Evolutionary conservation across 2,888 invertebrate species (phyloP).

Genomic region (Agriopis leucophaearia): DNA sequence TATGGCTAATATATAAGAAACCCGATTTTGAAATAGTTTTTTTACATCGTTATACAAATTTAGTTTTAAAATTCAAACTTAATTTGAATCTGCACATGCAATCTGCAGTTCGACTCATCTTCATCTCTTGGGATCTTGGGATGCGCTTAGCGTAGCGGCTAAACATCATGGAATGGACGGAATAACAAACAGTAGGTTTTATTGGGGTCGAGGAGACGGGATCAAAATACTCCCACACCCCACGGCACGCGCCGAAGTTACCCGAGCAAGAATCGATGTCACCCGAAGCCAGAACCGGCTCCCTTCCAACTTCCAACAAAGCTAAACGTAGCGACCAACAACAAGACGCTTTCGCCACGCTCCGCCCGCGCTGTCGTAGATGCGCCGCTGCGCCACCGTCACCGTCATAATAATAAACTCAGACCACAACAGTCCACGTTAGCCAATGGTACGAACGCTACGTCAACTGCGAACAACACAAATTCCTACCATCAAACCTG

Average conservation of each 20-base stretch:
- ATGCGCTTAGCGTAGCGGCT: too few species aligned
- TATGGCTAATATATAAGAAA: too few species aligned
- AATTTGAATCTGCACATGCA: too few species aligned
- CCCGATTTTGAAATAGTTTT: too few species aligned
- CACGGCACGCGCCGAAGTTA: conserved; percentile 56
- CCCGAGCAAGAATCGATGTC: conserved; percentile 81
- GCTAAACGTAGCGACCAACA: conserved; percentile 49
- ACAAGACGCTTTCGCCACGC: conserved; percentile 75
- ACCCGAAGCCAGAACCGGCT: conserved; percentile 67
- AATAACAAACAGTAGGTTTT: conserved; percentile 4
- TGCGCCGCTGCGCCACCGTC: conserved; percentile 14
- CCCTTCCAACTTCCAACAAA: conserved; percentile 61
- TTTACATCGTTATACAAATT: too few species aligned
- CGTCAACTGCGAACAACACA: conserved; percentile 54
- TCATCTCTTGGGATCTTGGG: too few species aligned
- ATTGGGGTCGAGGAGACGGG: conserved; percentile 33
- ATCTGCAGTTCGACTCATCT: too few species aligned
- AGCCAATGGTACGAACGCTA: conserved; percentile 57
- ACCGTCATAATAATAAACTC: conserved; percentile 33
- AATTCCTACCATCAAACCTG: conserved; percentile 45
- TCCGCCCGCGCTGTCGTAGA: conserved; percentile 38
- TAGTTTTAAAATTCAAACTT: too few species aligned
- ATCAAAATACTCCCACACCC: conserved; percentile 54
- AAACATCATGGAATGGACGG: too few species aligned
- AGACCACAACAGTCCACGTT: conserved; percentile 59